Base-by-base conservation (phyloP, 2,113 vertebrate species). In the Diglossa brunneiventris region DNA sequence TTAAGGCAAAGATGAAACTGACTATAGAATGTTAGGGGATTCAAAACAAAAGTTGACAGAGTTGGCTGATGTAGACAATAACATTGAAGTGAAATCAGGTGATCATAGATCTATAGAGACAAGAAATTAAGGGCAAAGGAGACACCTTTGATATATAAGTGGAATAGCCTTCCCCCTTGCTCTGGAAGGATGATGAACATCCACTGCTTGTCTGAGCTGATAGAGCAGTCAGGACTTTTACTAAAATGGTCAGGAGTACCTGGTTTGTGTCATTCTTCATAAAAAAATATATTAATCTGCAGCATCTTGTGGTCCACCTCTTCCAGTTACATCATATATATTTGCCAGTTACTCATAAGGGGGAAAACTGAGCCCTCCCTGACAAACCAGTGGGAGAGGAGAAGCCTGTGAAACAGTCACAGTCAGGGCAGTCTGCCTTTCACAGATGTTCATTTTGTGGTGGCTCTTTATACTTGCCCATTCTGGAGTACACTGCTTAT, bases 391-490 rank as follows among this genome's bases (percentile, higher is more conserved):
- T 39, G 44, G 27, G 31, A 73, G 49, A 84, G 39, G 13, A 78
- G 24, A 42, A 85, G 39, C 20, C 58, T 73, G 8, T 16, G 23
- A 42, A 69, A 37, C 15, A 81, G 21, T 27, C 52, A 52, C 1
- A n/a, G 26, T n/a, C 50, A 30, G 10, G 15, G 15, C 6, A 3
- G 21, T 23, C 64, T 78, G 64, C 35, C 21, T 83, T 44, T 70
- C 68, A 52, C 55, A 23, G 15, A 20, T 10, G 5, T 24, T 72
- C 1, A 0, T 2, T 0, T 24, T 52, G 35, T 15, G 35, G 18
- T 56, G 10, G 13, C 21, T 92, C 23, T 59, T 66, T 47, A 11
- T 47, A 52, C 11, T 83, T 70, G 35, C 14, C 14, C 33, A 5
- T 33, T 52, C 9, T 76, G 46, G 13, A 58, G 41, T 44, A 62